Evolutionary conservation across 2,113 vertebrate genomes (phyloP).

Genomic region (Melanostigma gelatinosum): DNA sequence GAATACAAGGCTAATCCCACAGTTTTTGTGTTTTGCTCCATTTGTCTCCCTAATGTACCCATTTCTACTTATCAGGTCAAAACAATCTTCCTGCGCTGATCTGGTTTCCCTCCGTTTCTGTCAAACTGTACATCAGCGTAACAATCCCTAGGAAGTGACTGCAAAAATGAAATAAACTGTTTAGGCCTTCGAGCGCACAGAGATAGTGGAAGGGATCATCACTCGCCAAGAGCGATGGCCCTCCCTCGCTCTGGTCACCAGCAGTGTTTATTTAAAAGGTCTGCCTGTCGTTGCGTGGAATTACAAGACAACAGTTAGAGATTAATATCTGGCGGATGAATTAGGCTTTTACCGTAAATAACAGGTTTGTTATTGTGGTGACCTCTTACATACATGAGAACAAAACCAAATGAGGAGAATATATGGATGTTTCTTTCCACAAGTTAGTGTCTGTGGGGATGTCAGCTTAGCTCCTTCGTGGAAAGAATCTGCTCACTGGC

Average conservation of each 20-base stretch:
- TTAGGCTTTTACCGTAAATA: slow-evolving; percentile 69
- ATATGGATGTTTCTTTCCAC: slow-evolving; percentile 43
- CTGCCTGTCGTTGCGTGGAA: slow-evolving; percentile 81
- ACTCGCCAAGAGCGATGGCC: slow-evolving; percentile 92
- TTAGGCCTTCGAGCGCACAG: slow-evolving; percentile 89
- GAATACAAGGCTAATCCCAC: slow-evolving; percentile 75
- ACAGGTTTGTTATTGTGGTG: slow-evolving; percentile 49
- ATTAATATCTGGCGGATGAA: slow-evolving; percentile 72
- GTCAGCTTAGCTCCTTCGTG: slow-evolving; percentile 39
- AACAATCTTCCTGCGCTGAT: slow-evolving; percentile 93
- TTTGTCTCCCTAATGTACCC: slow-evolving; percentile 81
- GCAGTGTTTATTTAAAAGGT: slow-evolving; percentile 91
- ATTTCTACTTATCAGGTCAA: slow-evolving; percentile 94
- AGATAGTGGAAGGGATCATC: slow-evolving; percentile 96
- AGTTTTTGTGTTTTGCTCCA: slow-evolving; percentile 72
- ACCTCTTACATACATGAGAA: slow-evolving; percentile 46
- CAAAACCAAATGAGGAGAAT: slow-evolving; percentile 55
- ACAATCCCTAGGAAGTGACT: slow-evolving; percentile 96
- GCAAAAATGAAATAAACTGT: slow-evolving; percentile 99
- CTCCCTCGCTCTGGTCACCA: slow-evolving; percentile 92
- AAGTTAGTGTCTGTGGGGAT: slow-evolving; percentile 39
- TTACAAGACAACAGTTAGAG: slow-evolving; percentile 71
- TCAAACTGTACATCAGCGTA: slow-evolving; percentile 95
- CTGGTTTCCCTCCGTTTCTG: slow-evolving; percentile 94
- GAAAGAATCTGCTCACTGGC: slow-evolving; percentile 65